phyloP scores from a whole-genome alignment of 2,888 invertebrate species.

The Andricus curvator region DNA sequence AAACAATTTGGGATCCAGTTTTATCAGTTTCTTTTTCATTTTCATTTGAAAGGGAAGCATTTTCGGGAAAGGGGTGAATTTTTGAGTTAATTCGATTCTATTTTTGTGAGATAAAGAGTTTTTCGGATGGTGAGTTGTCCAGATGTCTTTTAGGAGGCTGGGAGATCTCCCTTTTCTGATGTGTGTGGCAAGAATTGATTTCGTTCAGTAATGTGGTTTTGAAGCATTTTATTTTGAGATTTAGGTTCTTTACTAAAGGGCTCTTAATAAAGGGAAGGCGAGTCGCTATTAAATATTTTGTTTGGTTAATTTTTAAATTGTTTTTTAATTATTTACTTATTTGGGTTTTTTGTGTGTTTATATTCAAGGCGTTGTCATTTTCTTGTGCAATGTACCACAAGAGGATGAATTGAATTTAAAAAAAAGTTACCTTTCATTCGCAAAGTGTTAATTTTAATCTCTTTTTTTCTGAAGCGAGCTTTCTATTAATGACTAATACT shows the following conservation, averaged over 20 bases:
- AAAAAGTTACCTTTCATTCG: background rate
- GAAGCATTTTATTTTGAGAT: constrained; percentile 7
- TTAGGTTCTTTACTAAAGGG: background rate
- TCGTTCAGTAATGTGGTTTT: background rate
- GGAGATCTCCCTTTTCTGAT: background rate
- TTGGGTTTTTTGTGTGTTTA: background rate
- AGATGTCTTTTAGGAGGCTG: constrained; percentile 6
- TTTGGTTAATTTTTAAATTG: background rate
- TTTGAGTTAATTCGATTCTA: background rate
- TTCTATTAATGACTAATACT: background rate
- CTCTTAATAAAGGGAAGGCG: background rate
- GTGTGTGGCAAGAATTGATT: constrained; percentile 15
- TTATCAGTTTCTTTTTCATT: background rate
- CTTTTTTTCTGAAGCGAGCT: background rate
- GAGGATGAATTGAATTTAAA: too few relatives aligned
- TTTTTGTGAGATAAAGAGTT: background rate
- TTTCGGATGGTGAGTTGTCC: background rate
- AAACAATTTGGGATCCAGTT: background rate
- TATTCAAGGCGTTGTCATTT: background rate
- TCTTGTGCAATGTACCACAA: background rate
- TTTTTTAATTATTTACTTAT: background rate
- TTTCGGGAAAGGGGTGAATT: background rate
- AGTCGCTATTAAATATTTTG: background rate
- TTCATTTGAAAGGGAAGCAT: background rate
- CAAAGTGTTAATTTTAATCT: background rate